Evolutionary conservation across 2,113 vertebrate species (phyloP).

Genomic region (Crotophaga sulcirostris): DNA sequence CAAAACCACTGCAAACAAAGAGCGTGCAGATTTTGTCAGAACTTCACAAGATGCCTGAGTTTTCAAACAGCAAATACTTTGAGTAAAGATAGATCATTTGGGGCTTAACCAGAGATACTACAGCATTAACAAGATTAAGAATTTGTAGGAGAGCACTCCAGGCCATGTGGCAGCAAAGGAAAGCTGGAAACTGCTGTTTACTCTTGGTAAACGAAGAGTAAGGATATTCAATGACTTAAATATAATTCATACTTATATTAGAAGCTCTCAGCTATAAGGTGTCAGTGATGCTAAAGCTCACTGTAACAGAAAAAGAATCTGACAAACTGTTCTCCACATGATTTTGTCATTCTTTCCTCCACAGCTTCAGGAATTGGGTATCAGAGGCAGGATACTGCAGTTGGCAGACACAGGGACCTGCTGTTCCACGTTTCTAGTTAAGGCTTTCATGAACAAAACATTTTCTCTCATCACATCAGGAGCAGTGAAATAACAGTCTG

Average conservation of each 20-base stretch:
- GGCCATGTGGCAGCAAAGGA: not conserved
- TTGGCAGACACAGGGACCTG: not conserved
- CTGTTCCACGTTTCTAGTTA: not conserved
- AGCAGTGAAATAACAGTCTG: not conserved
- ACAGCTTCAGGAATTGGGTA: not conserved
- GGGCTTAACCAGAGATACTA: conserved; percentile 15
- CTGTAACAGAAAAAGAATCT: not conserved
- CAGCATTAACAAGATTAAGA: not conserved
- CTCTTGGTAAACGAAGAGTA: not conserved
- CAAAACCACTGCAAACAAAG: not conserved
- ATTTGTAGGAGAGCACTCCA: not conserved
- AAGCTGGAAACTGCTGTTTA: not conserved
- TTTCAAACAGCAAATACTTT: not conserved
- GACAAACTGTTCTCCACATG: not conserved
- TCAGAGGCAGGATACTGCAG: not conserved
- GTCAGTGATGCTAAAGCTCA: not conserved
- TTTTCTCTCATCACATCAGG: not conserved
- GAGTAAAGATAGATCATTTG: not conserved
- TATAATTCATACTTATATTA: not conserved
- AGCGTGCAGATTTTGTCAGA: not conserved
- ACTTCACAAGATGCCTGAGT: not conserved
- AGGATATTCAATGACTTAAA: not conserved
- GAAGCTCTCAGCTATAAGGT: not conserved
- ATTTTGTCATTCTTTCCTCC: not conserved
- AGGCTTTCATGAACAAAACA: not conserved